A percentile compares a stretch with the other conserved stretches of the same genome.
These are phyloP conservation scores for Brotula barbata DNA, from an alignment of 2,797 vertebrate species.

Conservation along the genomic window DNA sequence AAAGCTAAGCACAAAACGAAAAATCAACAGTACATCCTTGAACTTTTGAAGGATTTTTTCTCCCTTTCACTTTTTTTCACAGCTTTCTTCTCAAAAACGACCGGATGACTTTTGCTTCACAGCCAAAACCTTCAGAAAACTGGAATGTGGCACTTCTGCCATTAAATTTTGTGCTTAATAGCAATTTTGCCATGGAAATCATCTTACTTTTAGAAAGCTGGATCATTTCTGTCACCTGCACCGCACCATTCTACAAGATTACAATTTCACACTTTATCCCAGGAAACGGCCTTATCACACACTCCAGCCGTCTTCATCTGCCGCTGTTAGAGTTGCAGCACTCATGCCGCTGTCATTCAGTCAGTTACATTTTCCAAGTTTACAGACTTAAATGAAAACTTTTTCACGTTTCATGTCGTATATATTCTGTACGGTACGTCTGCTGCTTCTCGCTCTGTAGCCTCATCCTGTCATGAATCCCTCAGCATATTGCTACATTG, in stretches of 20 bases:
- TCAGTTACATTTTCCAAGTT: slow-evolving; percentile 3
- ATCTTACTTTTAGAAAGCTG: slow-evolving; percentile 26
- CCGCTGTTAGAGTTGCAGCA: slow-evolving; percentile 2
- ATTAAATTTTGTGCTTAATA: slow-evolving; percentile 33
- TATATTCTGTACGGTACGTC: neutral
- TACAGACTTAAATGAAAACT: slow-evolving; percentile 23
- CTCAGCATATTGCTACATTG: slow-evolving; percentile 34
- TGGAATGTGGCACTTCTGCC: slow-evolving; percentile 11
- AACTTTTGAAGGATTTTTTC: slow-evolving; percentile 1
- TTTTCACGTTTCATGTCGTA: slow-evolving; percentile 24
- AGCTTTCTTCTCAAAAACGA: neutral
- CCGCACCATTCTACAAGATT: slow-evolving; percentile 46
- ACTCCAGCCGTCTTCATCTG: slow-evolving; percentile 13
- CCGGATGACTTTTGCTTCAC: neutral
- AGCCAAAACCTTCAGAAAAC: slow-evolving; percentile 18
- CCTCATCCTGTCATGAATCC: slow-evolving; percentile 25
- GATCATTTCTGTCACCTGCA: slow-evolving; percentile 46
- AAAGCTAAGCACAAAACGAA: slow-evolving; percentile 9
- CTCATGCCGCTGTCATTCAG: slow-evolving; percentile 26
- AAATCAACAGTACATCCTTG: slow-evolving; percentile 8
- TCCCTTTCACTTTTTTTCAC: neutral
- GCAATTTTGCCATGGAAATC: slow-evolving; percentile 17
- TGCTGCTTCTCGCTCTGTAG: slow-evolving; percentile 7
- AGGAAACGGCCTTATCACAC: slow-evolving; percentile 48
- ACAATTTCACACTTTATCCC: slow-evolving; percentile 43